Evolutionary conservation across 2,888 invertebrate species (phyloP).

Genomic region (Hedya salicella): DNA sequence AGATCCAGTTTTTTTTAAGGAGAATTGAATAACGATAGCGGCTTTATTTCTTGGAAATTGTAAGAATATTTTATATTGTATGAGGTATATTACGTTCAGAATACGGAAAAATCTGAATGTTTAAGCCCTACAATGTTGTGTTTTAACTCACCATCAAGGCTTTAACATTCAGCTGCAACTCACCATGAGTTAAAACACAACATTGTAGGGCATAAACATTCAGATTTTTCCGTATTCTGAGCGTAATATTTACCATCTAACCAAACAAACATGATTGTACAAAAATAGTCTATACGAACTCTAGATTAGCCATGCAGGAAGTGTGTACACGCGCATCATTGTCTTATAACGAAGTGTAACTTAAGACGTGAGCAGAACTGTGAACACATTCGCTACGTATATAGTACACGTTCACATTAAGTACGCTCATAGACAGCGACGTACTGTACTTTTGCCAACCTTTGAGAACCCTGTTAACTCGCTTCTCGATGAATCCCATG

Average conservation of each 20-base stretch:
- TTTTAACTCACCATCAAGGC: no score
- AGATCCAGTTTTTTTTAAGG: no score
- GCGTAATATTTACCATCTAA: constrained; percentile 14
- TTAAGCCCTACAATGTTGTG: not conserved
- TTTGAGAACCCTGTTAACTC: no score
- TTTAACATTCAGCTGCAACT: no score
- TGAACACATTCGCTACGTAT: constrained; percentile 5
- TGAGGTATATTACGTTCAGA: constrained; percentile 14
- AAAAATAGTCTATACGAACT: constrained; percentile 1
- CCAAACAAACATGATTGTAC: not conserved
- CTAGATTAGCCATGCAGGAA: constrained; percentile 21
- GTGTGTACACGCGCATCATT: constrained; percentile 14
- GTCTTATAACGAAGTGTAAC: constrained; percentile 1
- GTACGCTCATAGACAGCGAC: not conserved
- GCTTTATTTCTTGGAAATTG: no score
- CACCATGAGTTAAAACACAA: no score
- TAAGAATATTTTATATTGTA: no score
- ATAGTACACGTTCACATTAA: not conserved
- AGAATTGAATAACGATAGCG: no score
- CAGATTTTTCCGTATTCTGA: not conserved
- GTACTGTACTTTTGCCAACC: no score
- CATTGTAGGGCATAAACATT: not conserved
- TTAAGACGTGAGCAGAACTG: constrained; percentile 7
- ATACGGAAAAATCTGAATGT: not conserved
- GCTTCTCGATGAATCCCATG: no score